Base-by-base conservation (phyloP, 2,113 vertebrate species). In the Speoplatyrhinus poulsoni region DNA sequence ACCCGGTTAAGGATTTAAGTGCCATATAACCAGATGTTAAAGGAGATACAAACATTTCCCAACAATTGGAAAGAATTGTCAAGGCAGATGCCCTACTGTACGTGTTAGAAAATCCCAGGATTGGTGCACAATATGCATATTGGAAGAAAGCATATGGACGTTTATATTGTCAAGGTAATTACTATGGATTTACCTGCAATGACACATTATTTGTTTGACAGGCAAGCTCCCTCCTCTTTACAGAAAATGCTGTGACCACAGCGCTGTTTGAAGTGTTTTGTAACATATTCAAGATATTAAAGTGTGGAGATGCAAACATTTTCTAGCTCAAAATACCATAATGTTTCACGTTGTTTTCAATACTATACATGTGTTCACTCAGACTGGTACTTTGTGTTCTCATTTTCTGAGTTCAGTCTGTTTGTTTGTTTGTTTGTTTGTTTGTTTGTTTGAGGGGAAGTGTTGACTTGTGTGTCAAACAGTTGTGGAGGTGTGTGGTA, bases 261-360 rank as follows among this genome's bases (percentile, higher is more conserved):
- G 65, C 52, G 13, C n/a, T 70, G 54, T 59, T 55, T 9, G 36
- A 41, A 41, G 6, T 52, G 72, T 88, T 90, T 73, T 79, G 80
- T 76, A 87, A 87, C 69, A 65, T 53, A 56, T 70, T 61, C 59
- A 13, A 80, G 61, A 60, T 67, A 76, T 84, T 81, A 26, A 73
- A 12, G 62, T 64, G 62, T 19, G 2, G 50, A 58, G 16, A 80
- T 75, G 69, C 81, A 78, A 83, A 73, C 4, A 8, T 65, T 74
- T 57, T 69, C 15, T 3, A 70, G 82, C 62, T 73, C 52, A 67
- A 76, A 80, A 81, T 74, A 62, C 54, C 80, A 87, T 82, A 83
- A 87, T 84, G 85, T 86, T 83, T 77, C 80, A 78, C 19, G 12
- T 46, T 48, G 33, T 75, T 83, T 77, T 60, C 76, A 83, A 80